phyloP scores from a whole-genome alignment of 2,113 vertebrate species.

The Myotis davidii region DNA sequence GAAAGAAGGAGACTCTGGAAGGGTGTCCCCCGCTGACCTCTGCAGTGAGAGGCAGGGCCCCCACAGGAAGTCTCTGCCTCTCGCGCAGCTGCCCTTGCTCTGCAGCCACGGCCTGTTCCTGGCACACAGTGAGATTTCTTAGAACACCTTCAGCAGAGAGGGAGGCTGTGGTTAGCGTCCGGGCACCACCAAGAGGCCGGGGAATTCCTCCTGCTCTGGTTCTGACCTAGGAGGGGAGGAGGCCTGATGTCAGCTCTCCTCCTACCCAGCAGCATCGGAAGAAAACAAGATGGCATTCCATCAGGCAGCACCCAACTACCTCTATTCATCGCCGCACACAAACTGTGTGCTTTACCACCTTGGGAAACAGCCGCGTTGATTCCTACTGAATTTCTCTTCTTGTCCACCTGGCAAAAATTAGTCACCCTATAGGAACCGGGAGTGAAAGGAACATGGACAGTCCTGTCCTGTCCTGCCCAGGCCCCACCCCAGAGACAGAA shows the following conservation, averaged over 20 bases:
- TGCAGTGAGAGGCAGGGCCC: neutral
- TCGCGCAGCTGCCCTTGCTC: neutral
- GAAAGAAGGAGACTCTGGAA: neutral
- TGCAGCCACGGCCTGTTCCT: neutral
- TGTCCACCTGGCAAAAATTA: neutral
- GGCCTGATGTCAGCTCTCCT: neutral
- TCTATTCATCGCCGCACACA: neutral
- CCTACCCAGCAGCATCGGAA: neutral
- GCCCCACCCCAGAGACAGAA: neutral
- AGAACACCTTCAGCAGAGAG: neutral
- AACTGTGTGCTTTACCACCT: neutral
- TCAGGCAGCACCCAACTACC: neutral
- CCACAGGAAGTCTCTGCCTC: slow-evolving; percentile 36
- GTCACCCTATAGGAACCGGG: neutral
- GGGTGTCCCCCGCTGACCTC: neutral
- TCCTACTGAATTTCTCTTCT: slow-evolving; percentile 6
- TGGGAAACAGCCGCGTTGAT: neutral
- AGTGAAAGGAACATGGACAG: neutral
- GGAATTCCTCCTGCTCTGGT: slow-evolving; percentile 62
- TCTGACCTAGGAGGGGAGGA: slow-evolving; percentile 34
- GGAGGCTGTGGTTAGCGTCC: slow-evolving; percentile 31
- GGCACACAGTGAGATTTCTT: neutral
- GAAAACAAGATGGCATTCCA: neutral
- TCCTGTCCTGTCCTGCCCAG: neutral
- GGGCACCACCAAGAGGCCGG: slow-evolving; percentile 31